Evolutionary conservation across 2,113 vertebrate genomes (phyloP).

Genomic region (Pedionomus torquatus): DNA sequence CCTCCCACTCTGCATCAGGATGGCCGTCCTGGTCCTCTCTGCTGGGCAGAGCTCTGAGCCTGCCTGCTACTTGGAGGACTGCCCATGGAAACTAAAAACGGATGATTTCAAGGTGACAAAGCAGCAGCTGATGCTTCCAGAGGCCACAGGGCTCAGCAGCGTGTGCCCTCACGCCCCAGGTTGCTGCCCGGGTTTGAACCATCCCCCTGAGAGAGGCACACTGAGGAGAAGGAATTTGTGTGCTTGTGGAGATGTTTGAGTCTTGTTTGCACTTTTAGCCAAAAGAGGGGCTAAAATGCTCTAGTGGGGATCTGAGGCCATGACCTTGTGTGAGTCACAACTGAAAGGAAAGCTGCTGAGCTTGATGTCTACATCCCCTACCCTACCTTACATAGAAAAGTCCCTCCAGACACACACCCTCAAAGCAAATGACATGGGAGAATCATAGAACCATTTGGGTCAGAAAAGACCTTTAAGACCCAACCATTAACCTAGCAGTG

Average conservation of each 20-base stretch:
- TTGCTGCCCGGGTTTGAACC: background rate
- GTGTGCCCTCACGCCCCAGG: accelerated
- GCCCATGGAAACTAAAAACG: background rate
- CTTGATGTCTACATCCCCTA: background rate
- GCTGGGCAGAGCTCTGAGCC: background rate
- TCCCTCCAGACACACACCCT: background rate
- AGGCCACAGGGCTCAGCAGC: background rate
- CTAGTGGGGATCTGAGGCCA: background rate
- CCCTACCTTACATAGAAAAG: background rate
- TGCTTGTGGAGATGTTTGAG: background rate
- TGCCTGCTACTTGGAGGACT: background rate
- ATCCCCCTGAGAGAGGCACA: accelerated
- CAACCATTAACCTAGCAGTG: accelerated
- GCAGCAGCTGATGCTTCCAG: background rate
- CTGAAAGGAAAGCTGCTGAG: background rate
- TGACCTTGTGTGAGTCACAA: background rate
- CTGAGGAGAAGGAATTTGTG: background rate
- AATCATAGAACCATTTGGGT: background rate
- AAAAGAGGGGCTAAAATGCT: background rate
- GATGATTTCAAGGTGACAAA: conserved; percentile 47
- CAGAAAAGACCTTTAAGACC: background rate
- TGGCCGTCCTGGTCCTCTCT: accelerated
- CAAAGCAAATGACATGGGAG: background rate
- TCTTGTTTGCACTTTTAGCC: background rate
- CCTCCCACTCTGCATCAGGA: background rate